Evolutionary conservation across 2,888 invertebrate species (phyloP).

Genomic region (Deilephila elpenor): DNA sequence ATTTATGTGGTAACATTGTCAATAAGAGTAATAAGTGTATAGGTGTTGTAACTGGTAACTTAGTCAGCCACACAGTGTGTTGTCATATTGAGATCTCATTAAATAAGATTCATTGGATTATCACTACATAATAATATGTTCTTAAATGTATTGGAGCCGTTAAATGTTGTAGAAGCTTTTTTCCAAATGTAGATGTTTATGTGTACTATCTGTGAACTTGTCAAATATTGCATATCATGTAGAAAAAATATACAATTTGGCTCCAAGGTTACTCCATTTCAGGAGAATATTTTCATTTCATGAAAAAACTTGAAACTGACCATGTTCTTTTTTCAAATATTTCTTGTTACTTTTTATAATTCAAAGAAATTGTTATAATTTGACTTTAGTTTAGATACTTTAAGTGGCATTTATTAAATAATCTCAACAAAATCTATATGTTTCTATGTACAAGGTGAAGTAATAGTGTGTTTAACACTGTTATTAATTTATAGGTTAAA

Average conservation of each 20-base stretch:
- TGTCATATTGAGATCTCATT: constrained; percentile 45
- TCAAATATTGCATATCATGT: constrained; percentile 38
- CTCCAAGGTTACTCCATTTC: constrained; percentile 8
- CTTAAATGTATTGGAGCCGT: constrained; percentile 16
- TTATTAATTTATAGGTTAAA: constrained; percentile 58
- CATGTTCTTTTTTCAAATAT: constrained; percentile 31
- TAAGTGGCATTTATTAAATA: constrained; percentile 66
- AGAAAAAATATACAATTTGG: constrained; percentile 25
- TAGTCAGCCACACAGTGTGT: constrained; percentile 29
- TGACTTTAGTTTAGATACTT: constrained; percentile 47
- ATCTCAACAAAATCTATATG: constrained; percentile 49
- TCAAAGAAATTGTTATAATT: constrained; percentile 46
- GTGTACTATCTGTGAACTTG: constrained; percentile 22
- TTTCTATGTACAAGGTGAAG: constrained; percentile 51
- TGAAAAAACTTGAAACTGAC: constrained; percentile 15
- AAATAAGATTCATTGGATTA: constrained; percentile 37
- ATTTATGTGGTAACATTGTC: constrained; percentile 8
- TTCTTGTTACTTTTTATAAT: constrained; percentile 41
- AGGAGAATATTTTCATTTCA: neutral
- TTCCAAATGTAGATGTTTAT: constrained; percentile 13
- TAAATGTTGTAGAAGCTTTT: neutral
- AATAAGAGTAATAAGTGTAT: constrained; percentile 18
- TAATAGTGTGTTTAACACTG: constrained; percentile 58
- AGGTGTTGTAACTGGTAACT: constrained; percentile 18
- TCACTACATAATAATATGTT: constrained; percentile 18